phyloP scores from a whole-genome alignment of 2,113 vertebrate species.

The Thamnophis sirtalis region DNA sequence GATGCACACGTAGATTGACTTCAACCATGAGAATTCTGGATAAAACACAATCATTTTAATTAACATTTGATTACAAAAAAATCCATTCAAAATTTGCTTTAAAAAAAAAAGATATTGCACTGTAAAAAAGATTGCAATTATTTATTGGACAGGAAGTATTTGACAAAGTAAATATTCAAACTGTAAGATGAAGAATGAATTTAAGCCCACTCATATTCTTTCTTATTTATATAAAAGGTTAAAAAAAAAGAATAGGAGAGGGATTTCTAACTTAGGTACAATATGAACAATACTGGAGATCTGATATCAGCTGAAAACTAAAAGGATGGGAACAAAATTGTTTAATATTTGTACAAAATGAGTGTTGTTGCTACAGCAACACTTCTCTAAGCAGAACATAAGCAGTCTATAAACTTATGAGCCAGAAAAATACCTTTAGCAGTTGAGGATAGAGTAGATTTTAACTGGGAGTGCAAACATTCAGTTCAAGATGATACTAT shows the following conservation, averaged over 20 bases:
- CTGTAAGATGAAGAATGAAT: neutral
- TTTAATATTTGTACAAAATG: neutral
- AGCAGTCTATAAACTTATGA: neutral
- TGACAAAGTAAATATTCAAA: neutral
- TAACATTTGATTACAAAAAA: neutral
- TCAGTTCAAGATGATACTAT: conserved; percentile 24
- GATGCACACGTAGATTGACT: too few relatives aligned
- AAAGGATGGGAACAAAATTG: neutral
- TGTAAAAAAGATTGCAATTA: neutral
- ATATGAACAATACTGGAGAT: neutral
- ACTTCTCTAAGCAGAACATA: conserved; percentile 16
- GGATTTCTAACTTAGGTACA: neutral
- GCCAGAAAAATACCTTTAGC: conserved; percentile 20
- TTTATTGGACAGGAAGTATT: neutral
- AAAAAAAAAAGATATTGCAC: neutral
- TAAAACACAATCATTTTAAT: neutral
- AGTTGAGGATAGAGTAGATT: conserved; percentile 14
- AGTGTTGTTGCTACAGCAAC: neutral
- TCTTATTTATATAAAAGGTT: neutral
- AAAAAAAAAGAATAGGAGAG: neutral
- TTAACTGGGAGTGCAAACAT: neutral
- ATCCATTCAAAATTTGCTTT: neutral
- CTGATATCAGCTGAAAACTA: neutral
- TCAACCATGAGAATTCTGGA: neutral
- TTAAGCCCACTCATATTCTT: neutral